Conservation (phyloP, 2,888 invertebrate species). For the Amblyteles armatorius region DNA sequence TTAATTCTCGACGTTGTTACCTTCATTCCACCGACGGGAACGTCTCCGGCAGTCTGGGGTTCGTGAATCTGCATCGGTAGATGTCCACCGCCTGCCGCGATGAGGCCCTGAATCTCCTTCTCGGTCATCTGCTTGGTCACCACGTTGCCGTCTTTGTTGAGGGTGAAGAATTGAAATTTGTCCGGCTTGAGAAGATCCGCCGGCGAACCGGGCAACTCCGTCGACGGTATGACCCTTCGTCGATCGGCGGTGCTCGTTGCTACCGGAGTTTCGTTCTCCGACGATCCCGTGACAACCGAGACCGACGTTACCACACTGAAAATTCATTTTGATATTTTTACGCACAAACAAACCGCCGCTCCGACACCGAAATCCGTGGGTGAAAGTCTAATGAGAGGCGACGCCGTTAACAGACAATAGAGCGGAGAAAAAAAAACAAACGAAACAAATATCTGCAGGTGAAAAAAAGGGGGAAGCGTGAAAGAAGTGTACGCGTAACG, state of each 20-base stretch:
- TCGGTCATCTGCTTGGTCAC: constrained; percentile 94
- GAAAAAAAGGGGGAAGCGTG: constrained; percentile 50
- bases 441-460: constrained; percentile 44
- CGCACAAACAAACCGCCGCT: background rate
- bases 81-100: constrained; percentile 90
- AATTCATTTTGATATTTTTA: constrained; percentile 55
- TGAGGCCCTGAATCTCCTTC: constrained; percentile 93
- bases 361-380: background rate
- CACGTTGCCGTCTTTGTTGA: constrained; percentile 93
- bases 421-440: constrained; percentile 41
- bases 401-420: constrained; percentile 40
- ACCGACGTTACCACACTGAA: constrained; percentile 89
- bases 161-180: constrained; percentile 94
- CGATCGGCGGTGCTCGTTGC: constrained; percentile 89
- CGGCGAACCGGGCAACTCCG: constrained; percentile 87
- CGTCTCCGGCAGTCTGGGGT: constrained; percentile 75
- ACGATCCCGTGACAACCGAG: constrained; percentile 87
- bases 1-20: constrained; percentile 63
- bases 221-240: constrained; percentile 85
- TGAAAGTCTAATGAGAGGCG: constrained; percentile 28
- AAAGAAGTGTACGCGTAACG: constrained; percentile 61
- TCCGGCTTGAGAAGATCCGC: constrained; percentile 93
- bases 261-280: constrained; percentile 86
- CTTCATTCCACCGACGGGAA: constrained; percentile 77
- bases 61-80: constrained; percentile 82